These are phyloP conservation scores for Alligator mississippiensis DNA, from an alignment of 2,113 vertebrate species.

Conservation along the genomic window DNA sequence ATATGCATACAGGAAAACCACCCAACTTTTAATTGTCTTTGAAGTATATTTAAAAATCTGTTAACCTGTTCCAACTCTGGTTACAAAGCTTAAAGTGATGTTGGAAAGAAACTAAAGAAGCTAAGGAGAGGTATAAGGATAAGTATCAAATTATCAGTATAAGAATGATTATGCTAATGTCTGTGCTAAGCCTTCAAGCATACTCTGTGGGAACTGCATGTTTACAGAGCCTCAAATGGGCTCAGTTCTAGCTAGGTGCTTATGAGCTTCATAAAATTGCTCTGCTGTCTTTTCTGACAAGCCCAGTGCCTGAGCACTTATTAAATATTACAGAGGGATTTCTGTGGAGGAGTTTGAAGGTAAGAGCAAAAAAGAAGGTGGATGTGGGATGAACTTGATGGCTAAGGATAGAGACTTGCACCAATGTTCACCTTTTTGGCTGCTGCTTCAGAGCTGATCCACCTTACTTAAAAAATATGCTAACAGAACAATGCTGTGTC, in stretches of 20 bases:
- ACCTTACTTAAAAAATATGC: background rate
- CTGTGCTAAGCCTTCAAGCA: constrained; percentile 10
- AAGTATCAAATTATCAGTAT: constrained; percentile 16
- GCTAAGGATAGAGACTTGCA: background rate
- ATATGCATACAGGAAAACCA: rapidly evolving
- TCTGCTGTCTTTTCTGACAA: background rate
- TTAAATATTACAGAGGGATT: background rate
- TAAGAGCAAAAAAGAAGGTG: background rate
- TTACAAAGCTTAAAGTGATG: background rate
- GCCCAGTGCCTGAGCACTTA: background rate
- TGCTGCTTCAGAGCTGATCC: background rate
- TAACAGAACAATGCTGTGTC: background rate
- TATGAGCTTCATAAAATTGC: background rate
- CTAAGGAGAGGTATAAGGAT: background rate
- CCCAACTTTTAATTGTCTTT: background rate
- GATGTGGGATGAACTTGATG: background rate
- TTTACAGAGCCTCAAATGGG: constrained; percentile 22
- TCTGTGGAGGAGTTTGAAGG: background rate
- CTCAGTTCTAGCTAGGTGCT: background rate
- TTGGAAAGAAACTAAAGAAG: constrained; percentile 2
- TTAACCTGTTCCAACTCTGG: background rate
- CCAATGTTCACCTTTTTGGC: background rate
- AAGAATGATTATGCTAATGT: constrained; percentile 14
- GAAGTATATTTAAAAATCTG: background rate
- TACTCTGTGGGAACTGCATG: background rate